A percentile compares a stretch with the other conserved stretches of the same genome.
phyloP scores from a whole-genome alignment of 1,140 invertebrate species.

The Platyura marginata region DNA sequence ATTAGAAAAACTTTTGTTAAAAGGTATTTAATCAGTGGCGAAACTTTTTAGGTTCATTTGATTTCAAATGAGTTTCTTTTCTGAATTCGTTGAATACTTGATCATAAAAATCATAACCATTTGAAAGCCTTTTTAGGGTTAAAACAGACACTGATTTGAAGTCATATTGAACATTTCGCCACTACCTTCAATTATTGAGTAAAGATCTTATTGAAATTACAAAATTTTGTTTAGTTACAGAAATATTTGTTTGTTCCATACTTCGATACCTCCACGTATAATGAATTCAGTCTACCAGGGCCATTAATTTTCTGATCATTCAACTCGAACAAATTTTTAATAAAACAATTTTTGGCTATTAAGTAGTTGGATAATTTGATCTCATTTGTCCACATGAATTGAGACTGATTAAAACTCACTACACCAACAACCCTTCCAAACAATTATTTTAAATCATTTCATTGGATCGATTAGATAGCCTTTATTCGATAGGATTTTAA shows the following conservation, averaged over 20 bases:
- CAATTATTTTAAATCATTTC: no score
- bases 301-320: background rate
- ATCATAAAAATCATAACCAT: no score
- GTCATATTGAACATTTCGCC: no score
- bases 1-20: no score
- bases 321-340: background rate
- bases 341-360: background rate
- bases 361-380: background rate
- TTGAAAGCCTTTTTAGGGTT: no score
- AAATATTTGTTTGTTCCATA: conserved; percentile 4
- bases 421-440: no score
- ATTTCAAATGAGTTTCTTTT: no score
- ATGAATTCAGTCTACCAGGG: background rate
- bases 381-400: background rate
- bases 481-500: background rate
- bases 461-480: background rate
- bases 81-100: no score
- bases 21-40: background rate
- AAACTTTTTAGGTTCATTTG: no score
- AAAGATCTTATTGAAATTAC: background rate
- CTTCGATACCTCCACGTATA: no score
- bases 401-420: background rate
- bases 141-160: no score
- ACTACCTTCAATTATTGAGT: background rate
- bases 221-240: conserved; percentile 16